These are phyloP conservation scores for Neosilurus mollespiculum DNA, from an alignment of 2,797 vertebrate genomes.

Conservation along the genomic window DNA sequence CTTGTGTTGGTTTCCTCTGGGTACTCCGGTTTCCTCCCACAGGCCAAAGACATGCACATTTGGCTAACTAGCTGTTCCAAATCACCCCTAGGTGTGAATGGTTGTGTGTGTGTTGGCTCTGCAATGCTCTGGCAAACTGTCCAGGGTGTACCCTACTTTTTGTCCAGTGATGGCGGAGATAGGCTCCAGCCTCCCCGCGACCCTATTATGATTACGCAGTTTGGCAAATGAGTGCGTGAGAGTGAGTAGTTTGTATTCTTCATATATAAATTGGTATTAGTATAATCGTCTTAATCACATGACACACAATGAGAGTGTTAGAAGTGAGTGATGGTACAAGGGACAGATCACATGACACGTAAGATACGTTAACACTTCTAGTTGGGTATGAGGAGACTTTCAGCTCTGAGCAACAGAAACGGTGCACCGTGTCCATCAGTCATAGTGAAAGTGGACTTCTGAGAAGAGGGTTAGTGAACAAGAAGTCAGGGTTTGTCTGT, in stretches of 20 bases:
- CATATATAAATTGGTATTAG: not conserved
- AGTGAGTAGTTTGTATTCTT: not conserved
- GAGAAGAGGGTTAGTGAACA: constrained; percentile 13
- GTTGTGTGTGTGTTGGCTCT: too few relatives aligned
- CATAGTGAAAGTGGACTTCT: not conserved
- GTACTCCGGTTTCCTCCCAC: too few relatives aligned
- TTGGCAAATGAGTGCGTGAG: too few relatives aligned
- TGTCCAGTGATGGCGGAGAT: too few relatives aligned
- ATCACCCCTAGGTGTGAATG: too few relatives aligned
- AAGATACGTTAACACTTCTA: not conserved
- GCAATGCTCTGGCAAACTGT: too few relatives aligned
- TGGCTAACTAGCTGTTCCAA: too few relatives aligned
- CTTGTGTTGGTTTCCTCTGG: too few relatives aligned
- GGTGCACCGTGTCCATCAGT: not conserved
- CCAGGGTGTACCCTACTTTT: too few relatives aligned
- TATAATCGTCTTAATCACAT: not conserved
- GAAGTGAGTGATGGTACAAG: not conserved
- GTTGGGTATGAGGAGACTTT: not conserved
- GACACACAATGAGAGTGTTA: not conserved
- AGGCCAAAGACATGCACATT: too few relatives aligned
- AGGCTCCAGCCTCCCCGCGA: too few relatives aligned
- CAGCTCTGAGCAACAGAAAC: not conserved
- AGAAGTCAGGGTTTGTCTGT: constrained; percentile 1
- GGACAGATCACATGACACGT: not conserved
- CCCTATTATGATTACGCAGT: too few relatives aligned